Evolutionary conservation across 2,888 invertebrate genomes (phyloP).

Genomic region (Melikaiella ostensackeni): DNA sequence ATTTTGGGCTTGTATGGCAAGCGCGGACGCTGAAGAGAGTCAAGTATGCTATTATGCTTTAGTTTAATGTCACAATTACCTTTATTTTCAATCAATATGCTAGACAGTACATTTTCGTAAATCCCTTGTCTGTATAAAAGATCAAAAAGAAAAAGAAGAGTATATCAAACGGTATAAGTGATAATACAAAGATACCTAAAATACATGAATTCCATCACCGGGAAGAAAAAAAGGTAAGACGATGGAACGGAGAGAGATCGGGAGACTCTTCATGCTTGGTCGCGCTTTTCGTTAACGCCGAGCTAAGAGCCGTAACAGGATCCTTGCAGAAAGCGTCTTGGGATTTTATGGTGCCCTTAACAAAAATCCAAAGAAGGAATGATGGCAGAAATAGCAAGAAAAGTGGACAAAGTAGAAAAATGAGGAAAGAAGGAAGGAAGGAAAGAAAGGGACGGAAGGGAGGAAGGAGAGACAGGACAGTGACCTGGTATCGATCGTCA

Average conservation of each 20-base stretch:
- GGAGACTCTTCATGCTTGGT: background rate
- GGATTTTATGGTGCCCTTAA: conserved; percentile 64
- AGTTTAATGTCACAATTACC: no score
- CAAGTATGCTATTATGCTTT: no score
- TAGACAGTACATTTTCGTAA: background rate
- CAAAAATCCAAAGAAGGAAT: conserved; percentile 51
- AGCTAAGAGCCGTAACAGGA: conserved; percentile 68
- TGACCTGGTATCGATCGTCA: conserved; percentile 64
- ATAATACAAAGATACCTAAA: background rate
- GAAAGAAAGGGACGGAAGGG: conserved; percentile 49
- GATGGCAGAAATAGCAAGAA: conserved; percentile 14
- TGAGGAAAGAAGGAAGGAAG: conserved; percentile 51
- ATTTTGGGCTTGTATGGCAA: no score
- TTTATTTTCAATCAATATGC: no score
- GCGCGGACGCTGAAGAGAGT: no score
- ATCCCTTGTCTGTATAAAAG: background rate
- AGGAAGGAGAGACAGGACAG: conserved; percentile 65
- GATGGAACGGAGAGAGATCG: background rate
- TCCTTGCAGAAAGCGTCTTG: conserved; percentile 68
- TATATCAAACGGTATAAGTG: background rate
- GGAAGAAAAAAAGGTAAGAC: background rate
- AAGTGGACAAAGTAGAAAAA: conserved; percentile 44
- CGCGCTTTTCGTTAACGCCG: conserved; percentile 44
- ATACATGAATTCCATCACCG: background rate
- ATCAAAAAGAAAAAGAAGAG: background rate